Evolutionary conservation across 2,888 invertebrate genomes (phyloP), one percentile per base, ranked within the genome.

Genomic region (Spilarctia lutea): DNA sequence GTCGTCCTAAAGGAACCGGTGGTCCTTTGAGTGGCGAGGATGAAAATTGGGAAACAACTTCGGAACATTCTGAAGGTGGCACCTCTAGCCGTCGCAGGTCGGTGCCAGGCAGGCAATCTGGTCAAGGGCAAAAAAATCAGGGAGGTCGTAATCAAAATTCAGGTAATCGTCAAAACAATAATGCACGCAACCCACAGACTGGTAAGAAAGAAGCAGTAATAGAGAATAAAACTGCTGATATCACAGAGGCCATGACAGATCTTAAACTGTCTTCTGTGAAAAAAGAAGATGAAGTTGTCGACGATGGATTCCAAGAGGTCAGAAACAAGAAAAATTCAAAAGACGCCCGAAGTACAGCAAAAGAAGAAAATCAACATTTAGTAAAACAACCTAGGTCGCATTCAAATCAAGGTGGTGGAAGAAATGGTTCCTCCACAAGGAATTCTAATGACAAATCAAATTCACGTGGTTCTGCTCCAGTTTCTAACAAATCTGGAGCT

Each of bases 231-330:
- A 90, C 90, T 84, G 85, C 85, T 85, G 95, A 95, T 82, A 84
- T 93, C 75, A 90, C 91, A 89, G 95, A 95, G 90, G 93, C 93
- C 91, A 92, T 93, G 88, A 89, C 86, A 85, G 95, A 95, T 87
- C 88, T 93, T 75, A 95, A 95, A 81, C 81, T 94, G 85, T 87
- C 91, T 75, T 83, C 89, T 78, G 83, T 79, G 72, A 95, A 94
- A 82, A 94, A 94, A 86, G 93, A 94, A 30, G 96, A 96, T 52
- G 96, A 96, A 78, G 91, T 94, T 35, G 96, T 97, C 75, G 96
- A 97, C 73, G 97, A 97, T 87, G 98, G 98, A 70, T 98, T 98
- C 92, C 98, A 98, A 92, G 98, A 98, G 91, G 98, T 98, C 13
- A 97, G 98, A 76, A 98, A 97, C 74, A 98, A 98, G 91, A 98